Conservation (phyloP, 1,140 invertebrate species). For the Anagrus nilaparvatae region DNA sequence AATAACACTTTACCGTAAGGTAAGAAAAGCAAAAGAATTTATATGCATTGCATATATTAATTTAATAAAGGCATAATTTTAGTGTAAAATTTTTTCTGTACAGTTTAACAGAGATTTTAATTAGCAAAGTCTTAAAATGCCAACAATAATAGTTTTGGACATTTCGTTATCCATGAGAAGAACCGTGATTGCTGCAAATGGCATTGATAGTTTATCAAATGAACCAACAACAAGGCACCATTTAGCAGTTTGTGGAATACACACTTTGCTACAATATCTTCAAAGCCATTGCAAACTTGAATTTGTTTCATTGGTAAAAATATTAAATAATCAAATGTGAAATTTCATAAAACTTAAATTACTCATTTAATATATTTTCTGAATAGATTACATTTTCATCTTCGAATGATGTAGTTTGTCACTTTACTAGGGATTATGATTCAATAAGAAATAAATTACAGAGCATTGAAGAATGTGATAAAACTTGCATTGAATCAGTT, state of each 20-base stretch:
- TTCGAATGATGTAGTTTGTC: slow-evolving; percentile 63
- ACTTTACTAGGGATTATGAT: slow-evolving; percentile 80
- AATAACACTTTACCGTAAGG: too few relatives aligned
- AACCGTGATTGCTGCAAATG: slow-evolving; percentile 47
- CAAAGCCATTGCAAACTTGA: slow-evolving; percentile 74
- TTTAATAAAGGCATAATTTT: slow-evolving; percentile 6
- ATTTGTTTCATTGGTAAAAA: slow-evolving; percentile 74
- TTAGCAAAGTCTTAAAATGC: slow-evolving; percentile 48
- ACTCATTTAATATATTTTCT: slow-evolving; percentile 14
- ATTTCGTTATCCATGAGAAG: slow-evolving; percentile 69
- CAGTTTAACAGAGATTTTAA: slow-evolving; percentile 1
- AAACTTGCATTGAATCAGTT: slow-evolving; percentile 70
- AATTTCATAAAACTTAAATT: slow-evolving; percentile 10
- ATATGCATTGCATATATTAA: too few relatives aligned
- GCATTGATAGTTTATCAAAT: slow-evolving; percentile 35
- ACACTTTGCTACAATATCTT: slow-evolving; percentile 75
- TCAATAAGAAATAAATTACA: slow-evolving; percentile 60
- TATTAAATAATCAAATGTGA: too few relatives aligned
- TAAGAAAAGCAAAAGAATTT: too few relatives aligned
- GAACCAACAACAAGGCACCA: slow-evolving; percentile 51
- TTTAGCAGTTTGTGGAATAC: slow-evolving; percentile 75
- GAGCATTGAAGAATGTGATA: slow-evolving; percentile 69
- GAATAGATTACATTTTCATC: slow-evolving; percentile 71
- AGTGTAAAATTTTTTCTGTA: slow-evolving; percentile 1
- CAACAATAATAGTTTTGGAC: slow-evolving; percentile 68